phyloP scores from a whole-genome alignment of 1,140 invertebrate species.

The Rhopalosiphum padi region DNA sequence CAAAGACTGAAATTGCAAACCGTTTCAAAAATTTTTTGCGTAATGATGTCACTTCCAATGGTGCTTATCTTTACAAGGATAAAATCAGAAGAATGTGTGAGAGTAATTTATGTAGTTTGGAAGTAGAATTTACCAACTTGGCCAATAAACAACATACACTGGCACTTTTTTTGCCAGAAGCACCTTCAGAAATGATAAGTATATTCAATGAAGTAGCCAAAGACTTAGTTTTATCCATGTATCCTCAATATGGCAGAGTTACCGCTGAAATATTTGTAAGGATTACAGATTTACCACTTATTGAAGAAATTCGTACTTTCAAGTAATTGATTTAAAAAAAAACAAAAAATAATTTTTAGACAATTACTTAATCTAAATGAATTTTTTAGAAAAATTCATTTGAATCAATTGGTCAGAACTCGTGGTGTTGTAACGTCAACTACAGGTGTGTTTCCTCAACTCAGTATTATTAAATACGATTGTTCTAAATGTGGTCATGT shows the following conservation, averaged over 20 bases:
- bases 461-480: conserved; percentile 96
- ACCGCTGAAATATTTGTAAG: conserved; percentile 92
- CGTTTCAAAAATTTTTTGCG: conserved; percentile 95
- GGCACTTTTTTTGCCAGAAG: conserved; percentile 96
- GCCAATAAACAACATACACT: conserved; percentile 90
- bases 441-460: conserved; percentile 94
- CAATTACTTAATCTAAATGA: conserved; percentile 9
- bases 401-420: conserved; percentile 94
- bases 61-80: conserved; percentile 88
- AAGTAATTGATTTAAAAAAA: conserved; percentile 66
- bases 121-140: conserved; percentile 91
- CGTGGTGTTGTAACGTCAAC: conserved; percentile 95
- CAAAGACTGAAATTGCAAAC: conserved; percentile 94
- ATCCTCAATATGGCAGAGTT: conserved; percentile 95
- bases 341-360: background rate
- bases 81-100: conserved; percentile 95
- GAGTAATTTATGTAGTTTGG: conserved; percentile 87
- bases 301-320: conserved; percentile 94
- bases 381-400: conserved; percentile 82
- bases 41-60: conserved; percentile 86
- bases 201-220: conserved; percentile 95
- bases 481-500: conserved; percentile 96
- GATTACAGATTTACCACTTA: conserved; percentile 92
- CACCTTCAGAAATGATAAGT: conserved; percentile 92
- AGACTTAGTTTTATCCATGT: conserved; percentile 92